phyloP scores from a whole-genome alignment of 1,140 invertebrate genomes.

The Drosophila quadrilineata region DNA sequence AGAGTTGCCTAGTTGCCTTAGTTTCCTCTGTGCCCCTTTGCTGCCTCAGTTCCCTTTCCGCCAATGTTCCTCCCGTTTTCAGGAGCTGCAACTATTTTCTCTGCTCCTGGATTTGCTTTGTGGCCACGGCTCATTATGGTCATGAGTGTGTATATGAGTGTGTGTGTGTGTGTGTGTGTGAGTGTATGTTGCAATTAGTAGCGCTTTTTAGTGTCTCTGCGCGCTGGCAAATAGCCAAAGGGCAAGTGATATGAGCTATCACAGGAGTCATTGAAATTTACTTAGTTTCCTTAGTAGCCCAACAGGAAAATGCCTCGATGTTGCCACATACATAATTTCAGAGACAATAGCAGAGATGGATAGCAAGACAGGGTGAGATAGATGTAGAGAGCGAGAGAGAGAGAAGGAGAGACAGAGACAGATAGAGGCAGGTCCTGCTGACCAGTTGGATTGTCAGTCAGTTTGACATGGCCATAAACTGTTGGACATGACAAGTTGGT shows the following conservation, averaged over 20 bases:
- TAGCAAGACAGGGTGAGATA: background rate
- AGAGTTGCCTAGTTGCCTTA: background rate
- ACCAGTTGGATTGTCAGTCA: background rate
- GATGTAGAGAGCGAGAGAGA: background rate
- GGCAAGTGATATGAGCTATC: constrained; percentile 72
- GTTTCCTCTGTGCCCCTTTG: background rate
- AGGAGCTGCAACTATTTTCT: constrained; percentile 9
- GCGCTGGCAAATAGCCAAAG: constrained; percentile 54
- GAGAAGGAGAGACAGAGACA: background rate
- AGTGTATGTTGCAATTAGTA: constrained; percentile 61
- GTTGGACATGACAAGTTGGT: constrained; percentile 78
- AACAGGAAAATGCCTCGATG: too few relatives aligned
- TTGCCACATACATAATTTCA: background rate
- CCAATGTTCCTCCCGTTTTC: background rate
- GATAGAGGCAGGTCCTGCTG: constrained; percentile 12
- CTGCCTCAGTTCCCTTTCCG: background rate
- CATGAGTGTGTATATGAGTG: constrained; percentile 15
- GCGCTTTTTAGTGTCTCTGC: constrained; percentile 62
- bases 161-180: background rate
- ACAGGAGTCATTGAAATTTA: constrained; percentile 65
- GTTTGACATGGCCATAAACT: constrained; percentile 70
- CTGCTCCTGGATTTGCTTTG: constrained; percentile 65
- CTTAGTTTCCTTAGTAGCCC: constrained; percentile 31
- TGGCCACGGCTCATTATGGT: constrained; percentile 68
- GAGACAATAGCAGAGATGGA: background rate